phyloP scores from a whole-genome alignment of 1,140 invertebrate species.

The Tyrophagus putrescentiae region DNA sequence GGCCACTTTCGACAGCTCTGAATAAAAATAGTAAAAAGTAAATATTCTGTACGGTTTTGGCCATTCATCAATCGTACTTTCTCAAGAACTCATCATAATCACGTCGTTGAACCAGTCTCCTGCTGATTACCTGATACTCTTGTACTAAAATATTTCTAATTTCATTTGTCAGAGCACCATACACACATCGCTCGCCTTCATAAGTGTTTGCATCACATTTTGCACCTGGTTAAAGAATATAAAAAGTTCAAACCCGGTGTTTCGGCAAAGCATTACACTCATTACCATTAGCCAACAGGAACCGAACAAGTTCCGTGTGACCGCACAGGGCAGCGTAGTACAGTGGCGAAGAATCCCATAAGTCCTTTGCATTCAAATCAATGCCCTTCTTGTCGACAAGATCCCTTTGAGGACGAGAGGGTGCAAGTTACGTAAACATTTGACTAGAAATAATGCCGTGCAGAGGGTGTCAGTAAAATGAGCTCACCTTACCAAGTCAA shows the following conservation, averaged over 20 bases:
- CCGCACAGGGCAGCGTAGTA: constrained; percentile 46
- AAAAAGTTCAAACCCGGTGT: constrained; percentile 24
- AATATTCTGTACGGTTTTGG: neutral
- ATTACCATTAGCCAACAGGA: constrained; percentile 36
- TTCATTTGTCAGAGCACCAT: constrained; percentile 41
- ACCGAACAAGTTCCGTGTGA: constrained; percentile 39
- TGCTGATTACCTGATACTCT: constrained; percentile 38
- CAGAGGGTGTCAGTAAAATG: no score
- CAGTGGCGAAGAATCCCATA: constrained; percentile 43
- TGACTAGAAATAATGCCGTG: neutral
- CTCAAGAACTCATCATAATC: constrained; percentile 41
- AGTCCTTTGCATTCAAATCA: constrained; percentile 39
- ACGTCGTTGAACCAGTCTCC: constrained; percentile 36
- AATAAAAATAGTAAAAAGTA: constrained; percentile 21
- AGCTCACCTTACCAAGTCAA: neutral
- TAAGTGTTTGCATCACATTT: constrained; percentile 44
- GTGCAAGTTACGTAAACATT: neutral
- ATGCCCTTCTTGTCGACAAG: constrained; percentile 42
- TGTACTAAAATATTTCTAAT: constrained; percentile 37
- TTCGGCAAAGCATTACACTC: neutral
- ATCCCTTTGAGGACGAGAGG: constrained; percentile 20
- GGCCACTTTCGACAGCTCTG: constrained; percentile 35
- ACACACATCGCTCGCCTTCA: constrained; percentile 44
- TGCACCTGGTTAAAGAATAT: constrained; percentile 33
- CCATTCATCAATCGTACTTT: constrained; percentile 31